These are phyloP conservation scores for Nasalis larvatus DNA, from an alignment of 2,113 vertebrate genomes.

Conservation along the genomic window DNA sequence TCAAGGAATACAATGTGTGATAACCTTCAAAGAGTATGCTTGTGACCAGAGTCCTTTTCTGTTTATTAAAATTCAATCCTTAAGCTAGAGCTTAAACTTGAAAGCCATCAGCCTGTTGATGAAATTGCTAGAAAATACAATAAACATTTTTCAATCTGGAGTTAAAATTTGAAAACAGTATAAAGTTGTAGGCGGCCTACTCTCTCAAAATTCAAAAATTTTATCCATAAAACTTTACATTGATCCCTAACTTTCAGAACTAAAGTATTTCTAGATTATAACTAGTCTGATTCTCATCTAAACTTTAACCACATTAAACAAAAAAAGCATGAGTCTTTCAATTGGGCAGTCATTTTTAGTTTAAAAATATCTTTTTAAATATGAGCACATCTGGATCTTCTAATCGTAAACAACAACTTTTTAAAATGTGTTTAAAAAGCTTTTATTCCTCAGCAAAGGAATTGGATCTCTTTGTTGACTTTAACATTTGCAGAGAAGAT, in stretches of 20 bases:
- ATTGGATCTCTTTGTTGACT: background rate
- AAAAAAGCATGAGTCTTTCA: background rate
- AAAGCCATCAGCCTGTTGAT: background rate
- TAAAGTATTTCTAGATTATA: background rate
- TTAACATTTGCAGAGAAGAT: conserved; percentile 49
- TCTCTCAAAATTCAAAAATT: background rate
- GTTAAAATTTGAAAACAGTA: background rate
- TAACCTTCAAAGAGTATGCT: fast-evolving
- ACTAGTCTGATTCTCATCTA: background rate
- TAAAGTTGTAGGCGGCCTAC: background rate
- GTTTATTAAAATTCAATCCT: background rate
- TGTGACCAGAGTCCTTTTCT: fast-evolving
- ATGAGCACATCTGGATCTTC: conserved; percentile 52
- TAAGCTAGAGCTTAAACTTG: background rate
- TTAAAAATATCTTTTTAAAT: background rate
- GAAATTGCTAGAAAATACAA: background rate
- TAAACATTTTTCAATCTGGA: background rate
- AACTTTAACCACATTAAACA: background rate
- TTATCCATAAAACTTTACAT: background rate
- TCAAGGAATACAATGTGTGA: background rate
- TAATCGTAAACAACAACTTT: background rate
- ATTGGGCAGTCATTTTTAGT: background rate
- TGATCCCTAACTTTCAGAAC: background rate
- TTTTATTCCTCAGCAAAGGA: conserved; percentile 4
- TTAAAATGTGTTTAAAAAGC: background rate